Conservation (phyloP, 2,888 invertebrate genomes). For the Ornithoptera priamus region DNA sequence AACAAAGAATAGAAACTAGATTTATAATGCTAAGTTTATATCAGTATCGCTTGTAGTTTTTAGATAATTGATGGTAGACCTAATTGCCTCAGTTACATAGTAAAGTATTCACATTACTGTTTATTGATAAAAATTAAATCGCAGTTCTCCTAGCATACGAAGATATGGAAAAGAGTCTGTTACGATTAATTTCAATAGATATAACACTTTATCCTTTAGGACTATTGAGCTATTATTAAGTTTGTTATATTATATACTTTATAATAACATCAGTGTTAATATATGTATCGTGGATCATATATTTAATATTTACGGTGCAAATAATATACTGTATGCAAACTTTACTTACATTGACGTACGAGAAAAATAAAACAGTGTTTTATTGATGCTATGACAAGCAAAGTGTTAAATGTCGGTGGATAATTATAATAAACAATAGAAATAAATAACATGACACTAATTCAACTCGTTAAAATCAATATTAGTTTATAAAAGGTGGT, state of each 20-base stretch:
- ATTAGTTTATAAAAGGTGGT: background rate
- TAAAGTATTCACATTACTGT: no score
- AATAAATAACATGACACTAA: background rate
- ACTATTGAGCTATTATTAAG: no score
- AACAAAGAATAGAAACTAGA: no score
- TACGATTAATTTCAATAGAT: no score
- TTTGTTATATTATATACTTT: background rate
- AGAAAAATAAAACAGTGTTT: background rate
- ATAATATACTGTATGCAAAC: constrained; percentile 13
- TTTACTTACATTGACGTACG: background rate
- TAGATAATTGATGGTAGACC: no score
- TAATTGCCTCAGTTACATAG: no score
- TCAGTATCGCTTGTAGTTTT: no score
- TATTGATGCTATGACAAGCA: background rate
- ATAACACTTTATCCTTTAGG: no score
- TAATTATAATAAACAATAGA: background rate
- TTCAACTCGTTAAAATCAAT: background rate
- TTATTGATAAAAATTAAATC: no score
- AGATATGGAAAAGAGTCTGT: no score
- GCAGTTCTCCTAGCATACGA: no score
- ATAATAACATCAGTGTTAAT: background rate
- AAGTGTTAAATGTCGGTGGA: background rate
- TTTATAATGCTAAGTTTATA: no score
- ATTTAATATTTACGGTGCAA: constrained; percentile 14
- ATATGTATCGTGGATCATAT: background rate